Base-by-base conservation (phyloP, 2,113 vertebrate species). In the Hyperopisus bebe region DNA sequence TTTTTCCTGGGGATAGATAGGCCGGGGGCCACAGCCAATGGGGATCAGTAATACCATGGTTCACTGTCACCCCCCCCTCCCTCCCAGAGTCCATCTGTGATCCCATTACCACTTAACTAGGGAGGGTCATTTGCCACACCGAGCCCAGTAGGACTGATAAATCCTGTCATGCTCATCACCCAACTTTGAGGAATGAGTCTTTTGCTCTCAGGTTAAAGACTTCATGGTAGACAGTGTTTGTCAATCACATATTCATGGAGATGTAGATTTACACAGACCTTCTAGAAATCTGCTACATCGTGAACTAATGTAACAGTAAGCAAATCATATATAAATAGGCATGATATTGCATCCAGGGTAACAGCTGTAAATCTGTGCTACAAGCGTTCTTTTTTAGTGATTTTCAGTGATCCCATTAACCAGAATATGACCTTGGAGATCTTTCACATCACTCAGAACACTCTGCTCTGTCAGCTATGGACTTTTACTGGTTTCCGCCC, bases 51-150 rank as follows among this genome's bases (percentile, higher is more conserved):
- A 48, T 31, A 51, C 53, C 24, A 53, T 0, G 53, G 51, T 42
- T 19, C 39, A 21, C 47, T 42, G 83, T 31, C 62, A 31, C 62
- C n/a, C 62, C 3, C 7, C n/a, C 50, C 42, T 48, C 86, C 91
- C 77, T 87, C 90, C 74, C 42, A 87, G 90, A 82, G 90, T 89
- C 58, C 17, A 24, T 55, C 62, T 51, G 85, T 77, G 70, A 88
- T 87, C 44, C 55, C 55, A 89, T 74, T 44, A 86, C 92, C 90
- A 85, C 91, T 88, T 44, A 80, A 84, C 88, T 10, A 24, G 21
- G 85, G 19, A 19, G 35, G 17, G 86, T 90, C 91, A 88, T 88
- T 51, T 10, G 24, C 85, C 88, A 66, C 89, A 10, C 80, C 82
- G 77, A 89, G 48, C 19, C 84, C 62, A n/a, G n/a, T 15, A 84